Evolutionary conservation across 2,888 invertebrate species (phyloP).

Genomic region (Drosophila macrospina): DNA sequence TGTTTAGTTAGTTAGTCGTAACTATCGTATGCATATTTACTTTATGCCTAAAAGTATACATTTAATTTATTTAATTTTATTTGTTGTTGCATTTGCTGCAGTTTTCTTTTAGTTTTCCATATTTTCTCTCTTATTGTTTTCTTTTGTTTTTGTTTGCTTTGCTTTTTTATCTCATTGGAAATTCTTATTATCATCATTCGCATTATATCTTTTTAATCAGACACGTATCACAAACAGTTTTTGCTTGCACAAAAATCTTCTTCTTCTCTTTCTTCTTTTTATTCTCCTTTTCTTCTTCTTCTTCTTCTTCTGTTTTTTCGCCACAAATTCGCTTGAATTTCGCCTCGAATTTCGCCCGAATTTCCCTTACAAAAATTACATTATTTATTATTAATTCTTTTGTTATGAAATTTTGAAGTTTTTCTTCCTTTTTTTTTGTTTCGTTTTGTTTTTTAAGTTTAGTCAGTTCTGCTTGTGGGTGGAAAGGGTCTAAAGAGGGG

Average conservation of each 20-base stretch:
- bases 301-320: constrained; percentile 13
- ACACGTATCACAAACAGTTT: constrained; percentile 84
- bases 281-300: no score
- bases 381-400: neutral
- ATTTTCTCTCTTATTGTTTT: constrained; percentile 1
- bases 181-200: constrained; percentile 81
- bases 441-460: constrained; percentile 64
- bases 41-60: constrained; percentile 76
- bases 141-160: constrained; percentile 24
- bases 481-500: neutral
- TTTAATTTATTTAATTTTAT: constrained; percentile 41
- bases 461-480: constrained; percentile 75
- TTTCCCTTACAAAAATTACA: constrained; percentile 38
- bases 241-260: constrained; percentile 69
- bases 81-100: constrained; percentile 31
- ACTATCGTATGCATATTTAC: constrained; percentile 11
- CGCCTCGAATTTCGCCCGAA: constrained; percentile 35
- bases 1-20: constrained; percentile 33
- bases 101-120: no score
- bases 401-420: constrained; percentile 13
- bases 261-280: constrained; percentile 13
- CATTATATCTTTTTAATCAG: constrained; percentile 74
- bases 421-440: constrained; percentile 24
- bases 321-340: constrained; percentile 39
- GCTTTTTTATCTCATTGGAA: constrained; percentile 47